Evolutionary conservation across 2,113 vertebrate species (phyloP), one percentile per base, ranked within the genome.

Genomic region (Emberiza fucata): DNA sequence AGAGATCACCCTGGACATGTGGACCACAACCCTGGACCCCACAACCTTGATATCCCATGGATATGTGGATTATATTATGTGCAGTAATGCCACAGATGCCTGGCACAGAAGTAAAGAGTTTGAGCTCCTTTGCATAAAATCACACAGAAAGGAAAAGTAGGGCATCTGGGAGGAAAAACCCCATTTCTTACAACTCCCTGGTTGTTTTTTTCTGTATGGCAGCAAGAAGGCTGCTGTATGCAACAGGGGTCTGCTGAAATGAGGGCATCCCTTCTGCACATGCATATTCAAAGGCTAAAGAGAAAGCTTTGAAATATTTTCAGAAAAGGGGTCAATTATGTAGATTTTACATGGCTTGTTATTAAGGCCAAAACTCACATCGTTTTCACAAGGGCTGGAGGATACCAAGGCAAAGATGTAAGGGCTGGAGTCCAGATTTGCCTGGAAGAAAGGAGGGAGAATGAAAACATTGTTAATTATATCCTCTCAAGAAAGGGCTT

Each of bases 311-410:
- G 88, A 94, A 91, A 96, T 66, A 51, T 42, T 97, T 92, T 94
- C 87, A 92, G 94, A 96, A 96, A 95, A 95, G 94, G 93, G 94
- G 96, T 95, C 94, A 97, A 91, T 97, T 97, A 97, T 96, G 95
- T 94, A 92, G 95, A 96, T 97, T 97, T 97, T 96, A 68, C 94
- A 93, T 85, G 77, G 92, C 73, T 96, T 96, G 83, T 94, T 96
- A 97, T 95, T 96, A 96, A 95, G 91, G 84, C 75, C 90, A 96
- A 94, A 93, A 96, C 87, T 95, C 86, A 89, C 89, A 96, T 93
- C 2, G 0, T 86, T 91, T 92, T 86, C 56, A 86, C 85, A 77
- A 88, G 76, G 68, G 92, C 83, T 93, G 92, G 89, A 95, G 90
- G 81, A 93, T 60, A 85, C 48, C 71, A 53, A 95, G 70, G 63